Conservation (phyloP, 2,888 invertebrate species). For the Anagyrus pseudococci region DNA sequence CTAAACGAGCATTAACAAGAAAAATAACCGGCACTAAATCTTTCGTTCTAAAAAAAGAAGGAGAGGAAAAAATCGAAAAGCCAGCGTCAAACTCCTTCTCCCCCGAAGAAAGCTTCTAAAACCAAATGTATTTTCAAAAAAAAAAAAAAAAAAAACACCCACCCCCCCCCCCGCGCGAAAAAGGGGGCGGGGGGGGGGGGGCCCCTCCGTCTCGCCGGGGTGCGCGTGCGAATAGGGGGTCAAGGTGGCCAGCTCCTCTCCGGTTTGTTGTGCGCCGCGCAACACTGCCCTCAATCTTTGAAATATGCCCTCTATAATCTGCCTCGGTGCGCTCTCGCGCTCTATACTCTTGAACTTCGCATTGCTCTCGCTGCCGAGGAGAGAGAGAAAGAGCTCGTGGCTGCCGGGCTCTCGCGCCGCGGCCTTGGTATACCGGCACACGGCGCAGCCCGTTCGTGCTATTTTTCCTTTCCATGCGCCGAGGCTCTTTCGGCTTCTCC, state of each 20-base stretch:
- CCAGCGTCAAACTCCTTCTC: neutral
- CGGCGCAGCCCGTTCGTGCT: neutral
- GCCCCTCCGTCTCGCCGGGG: too few relatives aligned
- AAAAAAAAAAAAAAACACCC: too few relatives aligned
- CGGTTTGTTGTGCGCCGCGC: conserved; percentile 5
- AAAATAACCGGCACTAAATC: neutral
- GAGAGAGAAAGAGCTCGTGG: neutral
- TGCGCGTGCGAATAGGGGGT: conserved; percentile 32
- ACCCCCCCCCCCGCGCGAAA: conserved; percentile 6
- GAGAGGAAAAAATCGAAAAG: neutral
- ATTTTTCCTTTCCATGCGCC: too few relatives aligned
- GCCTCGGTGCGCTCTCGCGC: too few relatives aligned
- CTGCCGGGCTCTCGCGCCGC: neutral
- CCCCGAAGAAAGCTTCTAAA: too few relatives aligned
- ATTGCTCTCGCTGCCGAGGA: neutral
- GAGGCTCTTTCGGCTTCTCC: neutral
- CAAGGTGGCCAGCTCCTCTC: conserved; percentile 24
- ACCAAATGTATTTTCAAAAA: too few relatives aligned
- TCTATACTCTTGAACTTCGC: conserved; percentile 31
- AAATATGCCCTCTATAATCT: conserved; percentile 31
- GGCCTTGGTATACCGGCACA: neutral
- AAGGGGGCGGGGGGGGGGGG: conserved; percentile 17
- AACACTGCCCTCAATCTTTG: conserved; percentile 28
- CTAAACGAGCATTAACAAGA: conserved; percentile 21
- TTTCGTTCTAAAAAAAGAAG: conserved; percentile 3